Evolutionary conservation across 2,113 vertebrate genomes (phyloP), one percentile per base, ranked within the genome.

Genomic region (Gracilinanus agilis): DNA sequence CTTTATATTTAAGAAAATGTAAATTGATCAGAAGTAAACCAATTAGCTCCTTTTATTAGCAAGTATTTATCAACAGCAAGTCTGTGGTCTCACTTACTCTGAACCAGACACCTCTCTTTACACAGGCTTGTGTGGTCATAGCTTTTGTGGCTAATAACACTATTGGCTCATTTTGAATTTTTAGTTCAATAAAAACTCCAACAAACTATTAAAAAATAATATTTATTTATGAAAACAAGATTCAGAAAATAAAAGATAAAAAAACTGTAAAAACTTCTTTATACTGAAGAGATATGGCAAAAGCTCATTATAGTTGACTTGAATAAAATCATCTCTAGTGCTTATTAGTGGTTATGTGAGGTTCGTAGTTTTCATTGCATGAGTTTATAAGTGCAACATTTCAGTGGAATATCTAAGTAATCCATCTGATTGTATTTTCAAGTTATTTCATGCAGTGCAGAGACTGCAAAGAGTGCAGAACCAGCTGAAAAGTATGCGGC

Each of bases 391-490:
- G 11, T 53, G 34, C 0, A 95, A 53, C 55, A 7, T 97, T 97
- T 97, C 93, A 96, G 83, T 91, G 75, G 91, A 96, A 56, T 95
- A 92, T 97, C 40, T 49, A 90, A 88, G 23, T 90, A 96, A 97
- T 91, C 19, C 94, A 94, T 95, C 27, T 95, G 55, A 91, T 96
- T 98, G 21, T 98, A 29, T 97, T 97, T 98, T 95, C 55, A 98
- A 99, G 99, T 98, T 99, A 56, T 99, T 99, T 97, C 99, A 99
- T 40, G 98, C 98, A 0, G 99, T 99, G 96, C 99, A 99, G 98
- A 99, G 98, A 94, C 97, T 99, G 95, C 99, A 99, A 97, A 99
- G 99, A 97, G 98, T 98, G 12, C 99, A 99, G 95, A 98, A 99
- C 93, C 99, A 99, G 97, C 98, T 99, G 98, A 99, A 99, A 96